Percentiles rank a stretch among this genome's conserved stretches.
Conservation (phyloP, 2,113 vertebrate species). For the Limanda limanda region DNA sequence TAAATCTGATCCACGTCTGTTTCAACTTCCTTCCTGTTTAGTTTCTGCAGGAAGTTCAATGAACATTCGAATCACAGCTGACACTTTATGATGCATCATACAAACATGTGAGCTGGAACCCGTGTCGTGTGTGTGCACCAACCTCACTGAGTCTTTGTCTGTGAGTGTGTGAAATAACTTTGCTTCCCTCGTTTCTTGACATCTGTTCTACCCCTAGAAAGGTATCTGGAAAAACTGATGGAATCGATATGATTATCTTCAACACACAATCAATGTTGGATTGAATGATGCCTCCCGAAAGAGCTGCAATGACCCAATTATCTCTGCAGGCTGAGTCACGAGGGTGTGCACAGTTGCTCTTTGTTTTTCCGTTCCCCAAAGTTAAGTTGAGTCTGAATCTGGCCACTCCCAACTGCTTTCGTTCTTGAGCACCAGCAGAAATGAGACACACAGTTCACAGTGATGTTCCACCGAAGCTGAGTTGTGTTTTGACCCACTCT, state of each 20-base stretch:
- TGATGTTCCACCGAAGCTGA: not conserved
- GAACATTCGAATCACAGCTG: slow-evolving; percentile 6
- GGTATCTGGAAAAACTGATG: not conserved
- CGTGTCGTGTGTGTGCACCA: not conserved
- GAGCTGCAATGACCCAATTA: slow-evolving; percentile 64
- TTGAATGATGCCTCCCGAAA: slow-evolving; percentile 18
- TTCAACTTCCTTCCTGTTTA: not conserved
- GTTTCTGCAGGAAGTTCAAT: not conserved
- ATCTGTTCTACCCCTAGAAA: not conserved
- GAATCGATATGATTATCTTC: not conserved
- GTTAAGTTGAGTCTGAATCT: slow-evolving; percentile 43
- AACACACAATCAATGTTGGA: not conserved
- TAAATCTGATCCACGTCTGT: not conserved
- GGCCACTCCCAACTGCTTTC: slow-evolving; percentile 31
- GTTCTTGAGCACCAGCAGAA: not conserved
- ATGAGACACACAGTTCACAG: slow-evolving; percentile 19
- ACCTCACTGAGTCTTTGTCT: not conserved
- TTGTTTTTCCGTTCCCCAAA: slow-evolving; percentile 61
- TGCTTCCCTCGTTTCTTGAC: not conserved
- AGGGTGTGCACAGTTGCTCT: slow-evolving; percentile 53
- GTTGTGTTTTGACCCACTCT: not conserved
- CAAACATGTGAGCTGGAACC: not conserved
- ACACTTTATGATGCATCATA: not conserved
- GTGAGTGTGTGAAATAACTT: not conserved
- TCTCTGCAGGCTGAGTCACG: slow-evolving; percentile 54